Conservation (phyloP, 2,113 vertebrate genomes). For the Paramormyrops kingsleyae region DNA sequence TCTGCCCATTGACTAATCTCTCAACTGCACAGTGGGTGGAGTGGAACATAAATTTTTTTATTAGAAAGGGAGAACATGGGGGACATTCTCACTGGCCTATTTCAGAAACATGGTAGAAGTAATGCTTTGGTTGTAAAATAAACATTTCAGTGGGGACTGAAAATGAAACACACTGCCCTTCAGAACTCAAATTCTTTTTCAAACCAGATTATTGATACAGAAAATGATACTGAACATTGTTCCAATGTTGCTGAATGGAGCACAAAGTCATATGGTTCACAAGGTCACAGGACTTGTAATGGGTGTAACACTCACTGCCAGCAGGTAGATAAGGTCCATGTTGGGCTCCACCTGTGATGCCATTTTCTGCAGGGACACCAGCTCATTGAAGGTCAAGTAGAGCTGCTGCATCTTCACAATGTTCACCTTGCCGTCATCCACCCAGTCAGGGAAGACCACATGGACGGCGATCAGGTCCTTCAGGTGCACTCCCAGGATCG, state of each 20-base stretch:
- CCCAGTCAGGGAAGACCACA: slow-evolving; percentile 89
- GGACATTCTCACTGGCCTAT: not conserved
- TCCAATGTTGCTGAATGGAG: not conserved
- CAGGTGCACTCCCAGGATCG: slow-evolving; percentile 92
- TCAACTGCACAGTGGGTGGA: not conserved
- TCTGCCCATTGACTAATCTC: not conserved
- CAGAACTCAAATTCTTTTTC: not conserved
- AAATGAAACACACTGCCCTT: not conserved
- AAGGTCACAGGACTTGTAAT: not conserved
- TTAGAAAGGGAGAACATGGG: not conserved
- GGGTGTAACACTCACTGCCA: slow-evolving; percentile 70
- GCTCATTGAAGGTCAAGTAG: slow-evolving; percentile 86
- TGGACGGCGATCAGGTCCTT: slow-evolving; percentile 96
- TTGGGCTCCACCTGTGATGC: slow-evolving; percentile 86
- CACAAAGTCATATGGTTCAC: not conserved
- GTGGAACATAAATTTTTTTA: not conserved
- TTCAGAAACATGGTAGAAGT: not conserved
- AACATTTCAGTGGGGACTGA: not conserved
- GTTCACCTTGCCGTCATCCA: slow-evolving; percentile 80
- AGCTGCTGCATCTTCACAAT: slow-evolving; percentile 97
- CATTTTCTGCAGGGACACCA: slow-evolving; percentile 82
- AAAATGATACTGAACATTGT: not conserved
- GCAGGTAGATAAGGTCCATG: slow-evolving; percentile 92
- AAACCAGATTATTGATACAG: not conserved
- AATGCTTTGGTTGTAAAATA: not conserved